A percentile compares a stretch with the other conserved stretches of the same genome.
These are phyloP conservation scores for Peromyscus californicus DNA, from an alignment of 2,113 vertebrate species.

Conservation along the genomic window DNA sequence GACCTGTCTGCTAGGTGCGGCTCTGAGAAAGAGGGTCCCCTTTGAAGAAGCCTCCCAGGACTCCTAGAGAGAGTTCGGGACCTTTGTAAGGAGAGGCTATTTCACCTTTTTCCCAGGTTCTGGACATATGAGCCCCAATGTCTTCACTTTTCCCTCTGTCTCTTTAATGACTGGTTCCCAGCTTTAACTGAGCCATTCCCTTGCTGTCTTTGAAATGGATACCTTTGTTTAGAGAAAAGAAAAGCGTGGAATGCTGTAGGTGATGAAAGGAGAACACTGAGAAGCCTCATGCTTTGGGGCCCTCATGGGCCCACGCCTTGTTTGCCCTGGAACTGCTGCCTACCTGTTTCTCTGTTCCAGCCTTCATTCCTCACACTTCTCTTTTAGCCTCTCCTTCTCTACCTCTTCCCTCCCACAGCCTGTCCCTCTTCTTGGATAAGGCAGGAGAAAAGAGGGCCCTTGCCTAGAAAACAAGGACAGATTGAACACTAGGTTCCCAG, in stretches of 20 bases:
- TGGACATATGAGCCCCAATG: background rate
- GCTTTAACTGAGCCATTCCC: background rate
- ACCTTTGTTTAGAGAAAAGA: slow-evolving; percentile 70
- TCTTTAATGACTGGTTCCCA: background rate
- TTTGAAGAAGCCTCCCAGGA: background rate
- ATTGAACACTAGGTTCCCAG: background rate
- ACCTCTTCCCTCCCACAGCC: background rate
- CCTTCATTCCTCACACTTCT: background rate
- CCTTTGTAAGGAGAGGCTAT: background rate
- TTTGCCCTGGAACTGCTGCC: background rate
- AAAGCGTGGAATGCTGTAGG: background rate
- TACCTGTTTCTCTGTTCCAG: background rate
- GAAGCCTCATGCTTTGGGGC: background rate
- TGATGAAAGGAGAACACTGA: background rate
- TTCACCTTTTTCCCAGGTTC: background rate
- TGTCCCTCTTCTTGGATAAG: background rate
- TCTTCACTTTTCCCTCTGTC: background rate
- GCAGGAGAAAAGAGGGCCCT: background rate
- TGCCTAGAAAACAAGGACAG: background rate
- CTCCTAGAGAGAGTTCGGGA: background rate
- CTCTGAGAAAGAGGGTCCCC: background rate
- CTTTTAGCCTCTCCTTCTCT: background rate
- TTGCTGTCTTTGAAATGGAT: slow-evolving; percentile 18
- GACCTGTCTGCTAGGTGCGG: background rate
- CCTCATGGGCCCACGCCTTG: too few relatives aligned